Conservation (phyloP, 2,113 vertebrate genomes). For the Eupsittula cactorum region DNA sequence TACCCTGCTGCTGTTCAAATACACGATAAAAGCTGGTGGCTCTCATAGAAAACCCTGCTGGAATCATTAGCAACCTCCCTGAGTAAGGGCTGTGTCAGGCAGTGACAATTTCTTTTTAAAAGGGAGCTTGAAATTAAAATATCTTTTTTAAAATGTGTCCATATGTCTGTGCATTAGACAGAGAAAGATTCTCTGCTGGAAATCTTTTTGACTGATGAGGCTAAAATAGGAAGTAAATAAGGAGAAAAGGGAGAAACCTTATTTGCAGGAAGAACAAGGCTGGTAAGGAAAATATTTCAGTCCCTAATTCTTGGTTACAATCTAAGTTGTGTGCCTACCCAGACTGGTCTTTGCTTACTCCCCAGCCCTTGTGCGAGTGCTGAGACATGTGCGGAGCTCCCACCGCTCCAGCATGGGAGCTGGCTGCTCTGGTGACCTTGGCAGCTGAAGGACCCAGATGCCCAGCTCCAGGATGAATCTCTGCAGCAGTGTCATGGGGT, state of each 20-base stretch:
- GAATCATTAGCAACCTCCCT: constrained; percentile 31
- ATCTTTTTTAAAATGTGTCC: neutral
- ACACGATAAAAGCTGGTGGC: neutral
- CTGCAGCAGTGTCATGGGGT: constrained; percentile 49
- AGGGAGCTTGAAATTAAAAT: constrained; percentile 13
- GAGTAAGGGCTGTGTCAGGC: constrained; percentile 2
- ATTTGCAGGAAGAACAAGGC: neutral
- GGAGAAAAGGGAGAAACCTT: neutral
- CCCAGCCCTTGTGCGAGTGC: neutral
- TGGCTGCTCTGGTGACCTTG: constrained; percentile 36
- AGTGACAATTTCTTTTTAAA: constrained; percentile 17
- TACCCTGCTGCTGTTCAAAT: neutral
- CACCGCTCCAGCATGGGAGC: neutral
- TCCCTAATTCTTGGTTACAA: neutral
- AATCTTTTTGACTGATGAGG: neutral
- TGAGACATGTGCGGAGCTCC: neutral
- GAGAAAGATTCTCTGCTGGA: neutral
- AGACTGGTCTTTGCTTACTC: neutral
- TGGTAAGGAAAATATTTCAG: neutral
- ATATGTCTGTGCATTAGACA: neutral
- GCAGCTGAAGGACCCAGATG: constrained; percentile 68
- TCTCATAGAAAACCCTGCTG: neutral
- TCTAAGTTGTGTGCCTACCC: neutral
- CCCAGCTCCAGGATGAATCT: constrained; percentile 61
- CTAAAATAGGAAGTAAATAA: neutral